A percentile compares a stretch with the other conserved stretches of the same genome.
These are phyloP conservation scores for Procambarus clarkii DNA, from an alignment of 1,140 invertebrate species.

Conservation along the genomic window DNA sequence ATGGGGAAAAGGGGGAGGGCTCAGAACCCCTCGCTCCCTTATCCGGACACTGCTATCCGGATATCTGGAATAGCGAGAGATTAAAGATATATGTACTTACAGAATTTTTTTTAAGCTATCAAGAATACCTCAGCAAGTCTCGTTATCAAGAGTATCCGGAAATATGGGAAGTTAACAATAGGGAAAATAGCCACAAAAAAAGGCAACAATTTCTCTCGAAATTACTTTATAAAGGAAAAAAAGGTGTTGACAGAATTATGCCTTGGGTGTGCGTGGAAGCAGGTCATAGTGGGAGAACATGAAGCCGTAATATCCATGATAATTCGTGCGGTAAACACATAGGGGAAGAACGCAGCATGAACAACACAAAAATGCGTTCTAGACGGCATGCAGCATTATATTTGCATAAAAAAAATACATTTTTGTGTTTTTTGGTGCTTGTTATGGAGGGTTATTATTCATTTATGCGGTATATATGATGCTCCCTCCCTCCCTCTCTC, in stretches of 20 bases:
- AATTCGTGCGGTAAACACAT: constrained; percentile 25
- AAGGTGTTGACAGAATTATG: constrained; percentile 23
- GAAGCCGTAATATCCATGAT: constrained; percentile 36
- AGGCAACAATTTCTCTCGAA: constrained; percentile 7
- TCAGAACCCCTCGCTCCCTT: neutral
- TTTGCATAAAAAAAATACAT: constrained; percentile 2
- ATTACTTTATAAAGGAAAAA: constrained; percentile 16
- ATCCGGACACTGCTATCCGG: neutral
- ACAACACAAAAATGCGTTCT: neutral
- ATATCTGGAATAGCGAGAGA: no score
- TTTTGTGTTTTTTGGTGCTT: constrained; percentile 9
- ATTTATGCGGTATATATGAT: neutral
- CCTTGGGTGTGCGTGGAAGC: constrained; percentile 38
- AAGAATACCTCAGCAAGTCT: no score
- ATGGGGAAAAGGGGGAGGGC: neutral
- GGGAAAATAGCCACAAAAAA: no score
- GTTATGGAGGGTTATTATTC: constrained; percentile 1
- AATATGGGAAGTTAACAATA: no score
- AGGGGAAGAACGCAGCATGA: constrained; percentile 14
- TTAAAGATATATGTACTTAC: no score
- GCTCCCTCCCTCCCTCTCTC: no score
- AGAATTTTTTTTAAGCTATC: no score
- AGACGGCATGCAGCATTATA: constrained; percentile 23
- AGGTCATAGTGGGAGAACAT: constrained; percentile 17
- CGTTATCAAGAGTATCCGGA: no score